Conservation (phyloP, 2,113 vertebrate species). For the Amphiprion percula region DNA sequence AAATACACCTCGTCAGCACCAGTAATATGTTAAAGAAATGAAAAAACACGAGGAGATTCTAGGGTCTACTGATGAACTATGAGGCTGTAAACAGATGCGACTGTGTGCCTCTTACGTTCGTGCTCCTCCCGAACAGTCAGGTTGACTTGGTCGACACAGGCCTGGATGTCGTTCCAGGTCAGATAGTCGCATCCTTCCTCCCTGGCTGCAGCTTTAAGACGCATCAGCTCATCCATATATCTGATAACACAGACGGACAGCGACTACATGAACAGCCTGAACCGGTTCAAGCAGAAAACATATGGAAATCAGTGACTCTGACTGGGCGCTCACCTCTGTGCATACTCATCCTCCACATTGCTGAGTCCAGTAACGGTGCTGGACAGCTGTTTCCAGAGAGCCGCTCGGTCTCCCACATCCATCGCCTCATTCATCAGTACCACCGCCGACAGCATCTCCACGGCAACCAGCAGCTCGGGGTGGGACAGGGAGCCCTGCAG, state of each 20-base stretch:
- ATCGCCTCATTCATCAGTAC: conserved; percentile 95
- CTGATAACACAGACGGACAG: conserved; percentile 72
- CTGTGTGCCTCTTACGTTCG: conserved; percentile 86
- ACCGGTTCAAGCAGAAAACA: neutral
- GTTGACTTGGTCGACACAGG: conserved; percentile 94
- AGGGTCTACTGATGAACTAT: no score
- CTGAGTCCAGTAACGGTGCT: conserved; percentile 93
- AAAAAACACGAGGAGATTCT: no score
- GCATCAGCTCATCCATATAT: conserved; percentile 94
- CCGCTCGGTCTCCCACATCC: conserved; percentile 89
- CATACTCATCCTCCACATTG: conserved; percentile 94
- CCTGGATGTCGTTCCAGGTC: conserved; percentile 99
- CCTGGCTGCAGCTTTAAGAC: conserved; percentile 86
- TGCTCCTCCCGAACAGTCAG: conserved; percentile 93
- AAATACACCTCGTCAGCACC: no score
- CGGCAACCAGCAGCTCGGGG: conserved; percentile 92
- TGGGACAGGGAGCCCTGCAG: conserved; percentile 91
- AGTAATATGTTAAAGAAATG: no score
- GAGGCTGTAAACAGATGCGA: no score
- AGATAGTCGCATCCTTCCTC: conserved; percentile 88
- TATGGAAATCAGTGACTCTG: no score
- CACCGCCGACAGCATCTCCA: conserved; percentile 98
- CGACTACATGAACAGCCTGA: neutral
- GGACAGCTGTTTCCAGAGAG: conserved; percentile 93
- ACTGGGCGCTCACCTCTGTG: conserved; percentile 87